These are phyloP conservation scores for Amazona finschi DNA, from an alignment of 2,797 vertebrate species.

Conservation along the genomic window DNA sequence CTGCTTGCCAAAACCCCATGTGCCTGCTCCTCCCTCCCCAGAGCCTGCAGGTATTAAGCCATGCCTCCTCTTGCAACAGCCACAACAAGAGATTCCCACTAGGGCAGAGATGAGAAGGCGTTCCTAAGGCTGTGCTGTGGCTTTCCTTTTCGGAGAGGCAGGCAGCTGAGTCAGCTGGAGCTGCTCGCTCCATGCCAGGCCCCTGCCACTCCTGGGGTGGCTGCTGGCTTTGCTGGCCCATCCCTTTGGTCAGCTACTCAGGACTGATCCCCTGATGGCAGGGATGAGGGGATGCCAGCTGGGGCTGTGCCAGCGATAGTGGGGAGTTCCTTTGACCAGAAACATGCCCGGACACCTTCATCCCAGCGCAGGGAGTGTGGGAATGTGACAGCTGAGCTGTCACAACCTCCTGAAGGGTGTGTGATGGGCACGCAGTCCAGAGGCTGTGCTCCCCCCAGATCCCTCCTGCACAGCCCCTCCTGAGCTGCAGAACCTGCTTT, in stretches of 20 bases:
- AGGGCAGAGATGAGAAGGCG: not conserved
- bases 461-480: not conserved
- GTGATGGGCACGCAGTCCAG: not conserved
- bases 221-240: not conserved
- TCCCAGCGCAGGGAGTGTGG: not conserved
- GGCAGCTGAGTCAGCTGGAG: not conserved
- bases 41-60: not conserved
- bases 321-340: not conserved
- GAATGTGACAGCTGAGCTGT: not conserved
- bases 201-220: fast-evolving
- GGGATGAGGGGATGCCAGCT: fast-evolving
- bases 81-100: not conserved
- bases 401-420: not conserved
- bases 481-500: not conserved
- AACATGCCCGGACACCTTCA: not conserved
- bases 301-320: fast-evolving
- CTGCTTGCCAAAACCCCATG: not conserved
- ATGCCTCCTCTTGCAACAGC: not conserved
- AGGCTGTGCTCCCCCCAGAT: not conserved
- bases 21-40: not conserved
- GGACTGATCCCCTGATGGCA: fast-evolving
- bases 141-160: not conserved
- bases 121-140: not conserved
- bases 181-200: not conserved
- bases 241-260: fast-evolving